Evolutionary conservation across 2,113 vertebrate species (phyloP), one percentile per base, ranked within the genome.

Genomic region (Conger conger): DNA sequence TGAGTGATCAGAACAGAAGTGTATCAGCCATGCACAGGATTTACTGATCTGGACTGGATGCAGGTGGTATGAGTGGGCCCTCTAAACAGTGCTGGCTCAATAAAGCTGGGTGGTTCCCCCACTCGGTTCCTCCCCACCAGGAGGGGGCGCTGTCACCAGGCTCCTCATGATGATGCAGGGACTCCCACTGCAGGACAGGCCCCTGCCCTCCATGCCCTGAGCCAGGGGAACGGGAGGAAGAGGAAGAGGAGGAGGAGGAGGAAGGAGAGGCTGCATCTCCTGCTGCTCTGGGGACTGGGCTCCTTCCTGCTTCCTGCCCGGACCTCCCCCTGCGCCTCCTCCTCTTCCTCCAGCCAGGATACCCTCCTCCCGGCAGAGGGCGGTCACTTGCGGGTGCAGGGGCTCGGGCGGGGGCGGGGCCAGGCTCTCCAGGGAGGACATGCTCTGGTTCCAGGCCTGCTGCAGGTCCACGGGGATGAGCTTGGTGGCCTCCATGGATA

Each of bases 371-470:
- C 94, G 92, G 17, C 94, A 92, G 50, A 95, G 93, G 86, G 92
- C 92, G 42, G 90, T 93, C 57, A 94, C 87, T 2, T 93, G 94
- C 5, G 93, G 94, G 85, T 94, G 91, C 42, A 88, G 27, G n/a
- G 0, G 90, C 68, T 94, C 94, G 30, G 95, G 86, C 0, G 97
- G 94, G 0, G 98, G 97, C 0, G 97, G 98, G n/a, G 96, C 95
- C 2, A 98, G 92, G 91, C 97, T 98, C 92, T 99, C 98, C 88
- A 98, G 91, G 76, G 98, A 99, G 0, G 97, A 99, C 90, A 99
- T 98, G 93, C 97, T 99, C 94, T 99, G 98, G 93, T 98, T 97
- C 97, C 98, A 99, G 0, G 97, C 97, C 85, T 95, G 95, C 93
- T 98, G 96, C 79, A 99, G 96, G 92, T 99, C 97, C 92, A 98